phyloP scores from a whole-genome alignment of 2,797 vertebrate species.

The Sebastes minor region DNA sequence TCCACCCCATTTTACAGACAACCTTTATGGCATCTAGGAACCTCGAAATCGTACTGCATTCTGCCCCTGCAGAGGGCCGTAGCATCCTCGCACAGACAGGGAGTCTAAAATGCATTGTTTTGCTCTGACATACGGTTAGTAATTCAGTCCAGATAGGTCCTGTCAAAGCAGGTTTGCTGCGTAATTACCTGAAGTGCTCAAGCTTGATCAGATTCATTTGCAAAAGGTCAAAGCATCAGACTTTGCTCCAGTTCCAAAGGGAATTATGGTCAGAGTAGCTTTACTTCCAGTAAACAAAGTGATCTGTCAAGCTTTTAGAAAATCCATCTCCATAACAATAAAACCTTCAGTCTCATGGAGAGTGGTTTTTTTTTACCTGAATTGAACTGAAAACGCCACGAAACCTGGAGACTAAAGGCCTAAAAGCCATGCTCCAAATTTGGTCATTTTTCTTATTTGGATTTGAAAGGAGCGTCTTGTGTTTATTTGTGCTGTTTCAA shows the following conservation, averaged over 20 bases:
- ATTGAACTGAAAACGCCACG: slow-evolving; percentile 11
- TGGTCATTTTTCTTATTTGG: neutral
- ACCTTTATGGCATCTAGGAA: slow-evolving; percentile 2
- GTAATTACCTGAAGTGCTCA: slow-evolving; percentile 86
- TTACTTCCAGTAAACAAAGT: slow-evolving; percentile 56
- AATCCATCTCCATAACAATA: slow-evolving; percentile 29
- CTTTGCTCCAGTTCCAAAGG: slow-evolving; percentile 46
- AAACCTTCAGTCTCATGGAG: slow-evolving; percentile 18
- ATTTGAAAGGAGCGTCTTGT: slow-evolving; percentile 2
- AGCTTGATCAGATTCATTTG: slow-evolving; percentile 83
- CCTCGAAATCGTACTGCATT: neutral
- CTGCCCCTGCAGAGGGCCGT: neutral
- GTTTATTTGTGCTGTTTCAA: slow-evolving; percentile 7
- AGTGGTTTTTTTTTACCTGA: neutral
- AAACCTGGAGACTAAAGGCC: neutral
- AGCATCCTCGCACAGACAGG: neutral
- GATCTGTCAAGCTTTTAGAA: slow-evolving; percentile 54
- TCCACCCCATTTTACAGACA: slow-evolving; percentile 24
- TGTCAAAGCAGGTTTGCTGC: slow-evolving; percentile 84
- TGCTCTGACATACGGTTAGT: slow-evolving; percentile 62
- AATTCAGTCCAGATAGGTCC: slow-evolving; percentile 83
- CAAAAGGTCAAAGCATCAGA: slow-evolving; percentile 79
- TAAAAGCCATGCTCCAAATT: neutral
- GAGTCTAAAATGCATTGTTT: slow-evolving; percentile 63
- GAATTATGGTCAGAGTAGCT: slow-evolving; percentile 53